These are phyloP conservation scores for Dicentrarchus labrax DNA, from an alignment of 2,113 vertebrate species.

Conservation along the genomic window DNA sequence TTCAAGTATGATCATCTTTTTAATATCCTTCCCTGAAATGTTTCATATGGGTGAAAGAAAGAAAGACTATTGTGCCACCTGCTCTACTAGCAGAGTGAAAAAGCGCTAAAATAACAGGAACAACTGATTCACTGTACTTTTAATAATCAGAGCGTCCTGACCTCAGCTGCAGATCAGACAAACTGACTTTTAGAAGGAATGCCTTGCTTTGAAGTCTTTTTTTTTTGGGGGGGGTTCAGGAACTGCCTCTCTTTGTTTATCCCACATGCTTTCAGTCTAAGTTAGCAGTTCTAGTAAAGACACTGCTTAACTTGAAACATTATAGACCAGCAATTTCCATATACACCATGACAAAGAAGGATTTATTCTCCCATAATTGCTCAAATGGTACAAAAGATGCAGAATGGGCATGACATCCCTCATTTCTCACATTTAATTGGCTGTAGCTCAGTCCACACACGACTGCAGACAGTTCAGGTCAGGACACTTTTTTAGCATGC, in stretches of 20 bases:
- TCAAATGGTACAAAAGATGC: slow-evolving; percentile 19
- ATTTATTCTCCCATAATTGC: slow-evolving; percentile 23
- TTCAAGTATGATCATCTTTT: slow-evolving; percentile 13
- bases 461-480: slow-evolving; percentile 53
- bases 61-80: slow-evolving; percentile 15
- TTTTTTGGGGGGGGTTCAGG: slow-evolving; percentile 14
- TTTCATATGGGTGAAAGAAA: slow-evolving; percentile 28
- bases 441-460: slow-evolving; percentile 49
- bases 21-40: slow-evolving; percentile 16
- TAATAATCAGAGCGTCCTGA: slow-evolving; percentile 66
- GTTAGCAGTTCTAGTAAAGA: slow-evolving; percentile 43
- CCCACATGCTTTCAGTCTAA: slow-evolving; percentile 53
- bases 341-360: slow-evolving; percentile 21
- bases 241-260: slow-evolving; percentile 63
- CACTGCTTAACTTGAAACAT: slow-evolving; percentile 30
- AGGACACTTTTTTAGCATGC: slow-evolving; percentile 43
- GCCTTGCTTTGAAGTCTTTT: slow-evolving; percentile 66
- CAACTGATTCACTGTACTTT: slow-evolving; percentile 47
- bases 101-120: slow-evolving; percentile 57
- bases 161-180: slow-evolving; percentile 68
- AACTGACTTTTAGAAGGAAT: slow-evolving; percentile 66
- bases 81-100: slow-evolving; percentile 12
- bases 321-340: slow-evolving; percentile 13
- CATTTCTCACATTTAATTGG: slow-evolving; percentile 57
- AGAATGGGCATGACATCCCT: slow-evolving; percentile 33